Conservation (phyloP, 2,113 vertebrate genomes). For the Oophaga pumilio region DNA sequence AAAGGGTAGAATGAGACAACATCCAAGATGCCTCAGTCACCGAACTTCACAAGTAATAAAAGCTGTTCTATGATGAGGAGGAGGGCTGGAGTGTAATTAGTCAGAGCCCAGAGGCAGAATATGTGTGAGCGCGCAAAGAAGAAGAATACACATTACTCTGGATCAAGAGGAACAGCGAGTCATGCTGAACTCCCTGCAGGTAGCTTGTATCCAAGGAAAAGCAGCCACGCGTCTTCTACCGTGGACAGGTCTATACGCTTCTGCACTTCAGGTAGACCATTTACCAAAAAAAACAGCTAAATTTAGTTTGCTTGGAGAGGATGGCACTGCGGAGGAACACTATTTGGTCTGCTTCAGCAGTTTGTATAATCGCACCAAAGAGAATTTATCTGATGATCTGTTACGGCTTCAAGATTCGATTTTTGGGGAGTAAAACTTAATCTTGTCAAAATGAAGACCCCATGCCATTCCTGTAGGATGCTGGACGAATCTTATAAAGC, state of each 20-base stretch:
- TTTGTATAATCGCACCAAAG: no score
- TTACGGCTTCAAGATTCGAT: no score
- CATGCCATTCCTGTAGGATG: no score
- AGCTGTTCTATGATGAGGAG: not conserved
- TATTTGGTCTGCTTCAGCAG: no score
- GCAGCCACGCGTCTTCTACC: conserved; percentile 45
- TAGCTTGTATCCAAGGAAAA: conserved; percentile 56
- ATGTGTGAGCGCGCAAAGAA: conserved; percentile 9
- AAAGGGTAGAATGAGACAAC: not conserved
- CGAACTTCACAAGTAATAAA: not conserved
- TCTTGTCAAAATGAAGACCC: no score
- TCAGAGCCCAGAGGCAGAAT: conserved; percentile 29
- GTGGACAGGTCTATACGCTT: conserved; percentile 19
- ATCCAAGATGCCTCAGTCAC: not conserved
- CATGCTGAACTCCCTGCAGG: conserved; percentile 39
- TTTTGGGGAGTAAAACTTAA: no score
- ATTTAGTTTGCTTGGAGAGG: not conserved
- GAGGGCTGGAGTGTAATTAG: conserved; percentile 22
- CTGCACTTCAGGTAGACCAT: not conserved
- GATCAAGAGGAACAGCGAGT: conserved; percentile 55
- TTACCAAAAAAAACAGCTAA: not conserved
- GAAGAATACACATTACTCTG: conserved; percentile 34
- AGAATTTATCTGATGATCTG: no score
- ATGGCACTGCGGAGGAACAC: not conserved
- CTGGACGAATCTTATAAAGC: no score